Percentiles rank a stretch among this genome's conserved stretches.
Conservation (phyloP, 2,113 vertebrate genomes). For the Abramis brama region DNA sequence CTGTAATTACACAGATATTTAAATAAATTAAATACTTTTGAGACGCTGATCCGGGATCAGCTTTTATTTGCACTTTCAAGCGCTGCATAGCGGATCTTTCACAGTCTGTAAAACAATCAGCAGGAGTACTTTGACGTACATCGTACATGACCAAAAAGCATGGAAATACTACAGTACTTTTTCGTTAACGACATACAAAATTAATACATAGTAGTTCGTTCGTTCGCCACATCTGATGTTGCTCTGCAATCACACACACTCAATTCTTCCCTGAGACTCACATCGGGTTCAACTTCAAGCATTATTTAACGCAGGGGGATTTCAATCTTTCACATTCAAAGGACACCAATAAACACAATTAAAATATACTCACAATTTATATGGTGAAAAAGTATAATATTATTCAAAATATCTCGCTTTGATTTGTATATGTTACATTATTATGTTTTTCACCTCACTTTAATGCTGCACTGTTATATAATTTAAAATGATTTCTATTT, state of each 20-base stretch:
- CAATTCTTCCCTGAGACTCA: not conserved
- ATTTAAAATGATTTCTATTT: too few species aligned
- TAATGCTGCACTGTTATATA: too few species aligned
- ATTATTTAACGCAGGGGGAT: not conserved
- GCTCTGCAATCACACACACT: constrained; percentile 1
- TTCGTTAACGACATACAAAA: not conserved
- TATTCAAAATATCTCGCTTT: too few species aligned
- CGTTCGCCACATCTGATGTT: not conserved
- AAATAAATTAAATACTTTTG: too few species aligned
- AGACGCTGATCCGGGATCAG: constrained; percentile 23
- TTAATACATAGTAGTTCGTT: not conserved
- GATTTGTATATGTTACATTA: too few species aligned
- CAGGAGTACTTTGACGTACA: not conserved
- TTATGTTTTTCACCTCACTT: too few species aligned
- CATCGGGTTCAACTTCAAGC: not conserved
- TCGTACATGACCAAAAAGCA: not conserved
- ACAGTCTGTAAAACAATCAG: constrained; percentile 1
- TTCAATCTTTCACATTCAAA: not conserved
- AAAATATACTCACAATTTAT: not conserved
- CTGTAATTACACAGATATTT: not conserved
- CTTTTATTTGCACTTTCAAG: constrained; percentile 26
- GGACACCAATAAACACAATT: not conserved
- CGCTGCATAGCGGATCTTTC: constrained; percentile 21
- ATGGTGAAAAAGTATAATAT: not conserved
- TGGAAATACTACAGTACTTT: not conserved